A percentile compares a stretch with the other conserved stretches of the same genome.
phyloP scores from a whole-genome alignment of 2,888 invertebrate species.

The Blastobasis lacticolella region DNA sequence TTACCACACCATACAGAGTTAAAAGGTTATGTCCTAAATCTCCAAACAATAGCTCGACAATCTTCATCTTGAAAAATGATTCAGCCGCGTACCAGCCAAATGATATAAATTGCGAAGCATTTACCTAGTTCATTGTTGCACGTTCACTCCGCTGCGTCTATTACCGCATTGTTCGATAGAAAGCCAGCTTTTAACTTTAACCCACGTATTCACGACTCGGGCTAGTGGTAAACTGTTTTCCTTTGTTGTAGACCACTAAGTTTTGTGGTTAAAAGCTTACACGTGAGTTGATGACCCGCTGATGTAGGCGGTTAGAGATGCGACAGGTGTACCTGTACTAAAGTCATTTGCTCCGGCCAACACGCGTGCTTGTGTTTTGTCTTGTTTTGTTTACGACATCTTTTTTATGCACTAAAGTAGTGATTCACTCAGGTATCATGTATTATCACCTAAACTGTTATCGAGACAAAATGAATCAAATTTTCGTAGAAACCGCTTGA shows the following conservation, averaged over 20 bases:
- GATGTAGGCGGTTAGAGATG: slow-evolving; percentile 17
- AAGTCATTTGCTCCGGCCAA: too few species aligned
- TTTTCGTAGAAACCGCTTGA: too few species aligned
- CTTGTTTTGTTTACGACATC: too few species aligned
- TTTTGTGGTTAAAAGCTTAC: not conserved
- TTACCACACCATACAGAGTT: not conserved
- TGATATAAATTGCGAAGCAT: slow-evolving; percentile 3
- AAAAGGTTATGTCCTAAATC: not conserved
- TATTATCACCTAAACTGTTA: too few species aligned
- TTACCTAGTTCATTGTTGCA: slow-evolving; percentile 6
- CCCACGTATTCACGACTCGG: slow-evolving; percentile 3
- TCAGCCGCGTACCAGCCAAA: not conserved
- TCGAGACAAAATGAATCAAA: too few species aligned
- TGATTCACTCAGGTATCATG: too few species aligned
- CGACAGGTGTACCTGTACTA: slow-evolving; percentile 9
- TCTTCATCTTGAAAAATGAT: not conserved
- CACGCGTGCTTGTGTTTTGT: too few species aligned
- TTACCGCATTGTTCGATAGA: slow-evolving; percentile 9
- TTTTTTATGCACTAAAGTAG: too few species aligned
- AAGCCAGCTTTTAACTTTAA: slow-evolving; percentile 5
- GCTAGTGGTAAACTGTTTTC: slow-evolving; percentile 11
- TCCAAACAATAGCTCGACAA: not conserved
- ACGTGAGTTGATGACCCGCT: too few species aligned
- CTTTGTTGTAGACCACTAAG: slow-evolving; percentile 1
- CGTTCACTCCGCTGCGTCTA: slow-evolving; percentile 2